Conservation (phyloP, 1,140 invertebrate species). For the Chelonus insularis region DNA sequence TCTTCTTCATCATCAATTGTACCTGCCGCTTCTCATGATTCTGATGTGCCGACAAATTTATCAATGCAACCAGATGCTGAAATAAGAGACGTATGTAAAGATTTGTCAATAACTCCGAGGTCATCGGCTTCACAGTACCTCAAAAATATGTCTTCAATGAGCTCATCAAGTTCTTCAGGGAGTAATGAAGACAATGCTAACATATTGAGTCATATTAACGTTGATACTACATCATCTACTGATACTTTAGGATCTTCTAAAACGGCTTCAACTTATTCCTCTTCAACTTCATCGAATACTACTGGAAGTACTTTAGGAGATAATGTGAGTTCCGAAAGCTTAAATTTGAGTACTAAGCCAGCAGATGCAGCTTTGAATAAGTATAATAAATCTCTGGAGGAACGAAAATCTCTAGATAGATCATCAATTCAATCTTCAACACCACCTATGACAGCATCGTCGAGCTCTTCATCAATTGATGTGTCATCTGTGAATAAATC, state of each 20-base stretch:
- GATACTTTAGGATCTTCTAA: slow-evolving; percentile 11
- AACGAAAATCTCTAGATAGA: slow-evolving; percentile 39
- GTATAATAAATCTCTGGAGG: slow-evolving; percentile 43
- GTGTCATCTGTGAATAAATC: slow-evolving; percentile 13
- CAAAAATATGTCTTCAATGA: slow-evolving; percentile 9
- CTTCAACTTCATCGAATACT: slow-evolving; percentile 18
- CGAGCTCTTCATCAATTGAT: slow-evolving; percentile 17
- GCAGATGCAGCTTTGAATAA: slow-evolving; percentile 40
- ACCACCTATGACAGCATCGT: slow-evolving; percentile 20
- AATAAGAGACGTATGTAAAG: slow-evolving; percentile 37
- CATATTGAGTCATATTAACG: background rate
- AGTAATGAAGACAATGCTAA: background rate
- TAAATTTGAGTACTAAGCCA: slow-evolving; percentile 52
- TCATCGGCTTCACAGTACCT: slow-evolving; percentile 19
- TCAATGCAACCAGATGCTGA: slow-evolving; percentile 52
- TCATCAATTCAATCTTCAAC: background rate
- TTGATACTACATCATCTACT: background rate
- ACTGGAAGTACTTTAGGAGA: background rate
- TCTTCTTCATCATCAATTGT: slow-evolving; percentile 8
- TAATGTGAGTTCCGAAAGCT: slow-evolving; percentile 39
- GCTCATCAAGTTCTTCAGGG: background rate
- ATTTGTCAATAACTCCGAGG: slow-evolving; percentile 19
- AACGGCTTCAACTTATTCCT: background rate
- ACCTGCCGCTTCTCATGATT: slow-evolving; percentile 32
- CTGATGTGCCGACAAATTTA: slow-evolving; percentile 51